A percentile compares a stretch with the other conserved stretches of the same genome.
Evolutionary conservation across 2,888 invertebrate species (phyloP).

Genomic region (Nipponacmea schrenckii): DNA sequence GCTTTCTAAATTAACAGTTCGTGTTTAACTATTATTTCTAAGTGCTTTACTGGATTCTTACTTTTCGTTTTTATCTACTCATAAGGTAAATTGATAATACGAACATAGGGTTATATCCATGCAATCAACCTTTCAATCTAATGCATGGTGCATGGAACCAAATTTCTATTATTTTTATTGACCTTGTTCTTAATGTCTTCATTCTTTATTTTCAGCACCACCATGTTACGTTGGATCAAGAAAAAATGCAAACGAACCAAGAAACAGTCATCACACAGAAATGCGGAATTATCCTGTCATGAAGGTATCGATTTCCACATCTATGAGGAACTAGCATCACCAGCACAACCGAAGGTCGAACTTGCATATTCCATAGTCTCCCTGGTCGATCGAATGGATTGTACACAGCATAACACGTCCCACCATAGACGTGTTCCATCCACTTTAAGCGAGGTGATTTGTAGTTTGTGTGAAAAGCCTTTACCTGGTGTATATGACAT

Average conservation of each 20-base stretch:
- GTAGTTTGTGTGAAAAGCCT: not conserved
- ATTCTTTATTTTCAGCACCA: not conserved
- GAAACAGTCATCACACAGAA: not conserved
- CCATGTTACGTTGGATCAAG: not conserved
- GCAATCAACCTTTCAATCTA: too few relatives aligned
- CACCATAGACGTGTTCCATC: not conserved
- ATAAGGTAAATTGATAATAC: too few relatives aligned
- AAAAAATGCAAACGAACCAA: not conserved
- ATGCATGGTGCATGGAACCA: too few relatives aligned
- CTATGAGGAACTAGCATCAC: not conserved
- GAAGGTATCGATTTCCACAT: slow-evolving; percentile 2
- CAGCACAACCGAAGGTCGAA: not conserved
- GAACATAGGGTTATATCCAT: too few relatives aligned
- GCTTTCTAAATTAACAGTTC: too few relatives aligned
- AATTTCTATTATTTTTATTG: too few relatives aligned
- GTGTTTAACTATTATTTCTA: too few relatives aligned
- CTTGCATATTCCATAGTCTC: not conserved
- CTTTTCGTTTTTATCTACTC: too few relatives aligned
- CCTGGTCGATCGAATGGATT: not conserved
- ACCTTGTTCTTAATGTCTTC: too few relatives aligned
- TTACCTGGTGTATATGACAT: not conserved
- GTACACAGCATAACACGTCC: not conserved
- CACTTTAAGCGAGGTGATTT: not conserved
- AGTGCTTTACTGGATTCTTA: too few relatives aligned
- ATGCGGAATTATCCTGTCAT: not conserved